A percentile compares a stretch with the other conserved stretches of the same genome.
Conservation (phyloP, 2,797 vertebrate species). For the Parauchenoglanis ngamensis region DNA sequence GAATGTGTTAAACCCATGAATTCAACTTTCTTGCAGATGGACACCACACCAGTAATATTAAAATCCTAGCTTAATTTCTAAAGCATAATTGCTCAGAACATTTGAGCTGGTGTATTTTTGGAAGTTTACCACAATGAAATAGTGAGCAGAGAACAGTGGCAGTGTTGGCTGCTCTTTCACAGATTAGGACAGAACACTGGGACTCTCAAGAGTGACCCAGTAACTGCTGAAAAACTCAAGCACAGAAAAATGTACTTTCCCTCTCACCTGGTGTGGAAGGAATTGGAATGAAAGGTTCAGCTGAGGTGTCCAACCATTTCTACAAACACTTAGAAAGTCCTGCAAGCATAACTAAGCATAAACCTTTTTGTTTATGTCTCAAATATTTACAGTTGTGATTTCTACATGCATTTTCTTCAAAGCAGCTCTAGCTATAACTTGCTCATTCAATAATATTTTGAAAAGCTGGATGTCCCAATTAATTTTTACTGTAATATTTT, state of each 20-base stretch:
- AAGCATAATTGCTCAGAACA: not conserved
- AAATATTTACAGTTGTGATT: not conserved
- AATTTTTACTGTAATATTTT: not conserved
- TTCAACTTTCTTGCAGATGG: not conserved
- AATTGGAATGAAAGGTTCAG: not conserved
- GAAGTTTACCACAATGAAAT: not conserved
- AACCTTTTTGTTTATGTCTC: not conserved
- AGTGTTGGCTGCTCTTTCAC: not conserved
- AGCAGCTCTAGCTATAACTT: not conserved
- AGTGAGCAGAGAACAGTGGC: not conserved
- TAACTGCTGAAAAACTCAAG: not conserved
- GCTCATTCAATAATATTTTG: not conserved
- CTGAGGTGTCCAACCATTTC: not conserved
- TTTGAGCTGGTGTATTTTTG: not conserved
- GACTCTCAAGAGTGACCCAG: not conserved
- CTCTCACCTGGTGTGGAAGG: not conserved
- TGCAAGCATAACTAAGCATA: not conserved
- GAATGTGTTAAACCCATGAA: not conserved
- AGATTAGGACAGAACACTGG: not conserved
- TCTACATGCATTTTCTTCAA: not conserved
- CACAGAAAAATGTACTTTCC: not conserved
- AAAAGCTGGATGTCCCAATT: not conserved
- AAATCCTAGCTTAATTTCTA: not conserved
- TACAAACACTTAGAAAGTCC: not conserved
- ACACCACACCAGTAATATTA: not conserved